phyloP scores from a whole-genome alignment of 2,797 vertebrate species.

The Diplodus puntazzo region DNA sequence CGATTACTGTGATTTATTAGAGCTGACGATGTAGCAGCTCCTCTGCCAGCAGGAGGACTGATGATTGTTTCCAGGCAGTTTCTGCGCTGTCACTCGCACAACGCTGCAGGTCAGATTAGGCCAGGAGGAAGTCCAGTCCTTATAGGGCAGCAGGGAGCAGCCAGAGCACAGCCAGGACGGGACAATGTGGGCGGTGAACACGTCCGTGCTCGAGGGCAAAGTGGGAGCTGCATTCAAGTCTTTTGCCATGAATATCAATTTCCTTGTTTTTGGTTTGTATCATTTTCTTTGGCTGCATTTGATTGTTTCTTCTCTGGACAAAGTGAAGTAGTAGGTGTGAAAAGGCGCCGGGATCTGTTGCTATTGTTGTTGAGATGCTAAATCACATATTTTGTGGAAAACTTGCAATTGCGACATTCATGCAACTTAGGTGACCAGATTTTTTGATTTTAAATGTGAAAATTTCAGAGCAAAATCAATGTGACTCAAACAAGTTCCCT shows the following conservation, averaged over 20 bases:
- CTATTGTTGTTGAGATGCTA: too few relatives aligned
- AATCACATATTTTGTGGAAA: too few relatives aligned
- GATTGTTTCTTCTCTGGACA: too few relatives aligned
- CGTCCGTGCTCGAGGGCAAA: background rate
- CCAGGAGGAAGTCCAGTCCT: slow-evolving; percentile 43
- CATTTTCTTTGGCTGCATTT: too few relatives aligned
- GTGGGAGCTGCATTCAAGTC: background rate
- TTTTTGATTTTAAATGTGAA: too few relatives aligned
- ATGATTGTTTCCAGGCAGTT: slow-evolving; percentile 18
- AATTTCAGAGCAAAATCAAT: too few relatives aligned
- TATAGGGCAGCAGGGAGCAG: slow-evolving; percentile 15
- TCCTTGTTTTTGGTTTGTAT: too few relatives aligned
- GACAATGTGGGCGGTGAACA: background rate
- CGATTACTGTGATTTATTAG: background rate
- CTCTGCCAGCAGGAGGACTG: slow-evolving; percentile 9
- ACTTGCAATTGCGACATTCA: too few relatives aligned
- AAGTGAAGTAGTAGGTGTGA: too few relatives aligned
- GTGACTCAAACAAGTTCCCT: too few relatives aligned
- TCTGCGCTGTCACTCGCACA: slow-evolving; percentile 23
- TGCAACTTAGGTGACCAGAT: too few relatives aligned
- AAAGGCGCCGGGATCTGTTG: too few relatives aligned
- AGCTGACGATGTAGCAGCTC: background rate
- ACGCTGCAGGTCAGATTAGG: slow-evolving; percentile 44
- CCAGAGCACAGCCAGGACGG: slow-evolving; percentile 1
- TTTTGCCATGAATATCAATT: background rate